These are phyloP conservation scores for Austrofundulus limnaeus DNA, from an alignment of 2,113 vertebrate genomes.

Conservation along the genomic window DNA sequence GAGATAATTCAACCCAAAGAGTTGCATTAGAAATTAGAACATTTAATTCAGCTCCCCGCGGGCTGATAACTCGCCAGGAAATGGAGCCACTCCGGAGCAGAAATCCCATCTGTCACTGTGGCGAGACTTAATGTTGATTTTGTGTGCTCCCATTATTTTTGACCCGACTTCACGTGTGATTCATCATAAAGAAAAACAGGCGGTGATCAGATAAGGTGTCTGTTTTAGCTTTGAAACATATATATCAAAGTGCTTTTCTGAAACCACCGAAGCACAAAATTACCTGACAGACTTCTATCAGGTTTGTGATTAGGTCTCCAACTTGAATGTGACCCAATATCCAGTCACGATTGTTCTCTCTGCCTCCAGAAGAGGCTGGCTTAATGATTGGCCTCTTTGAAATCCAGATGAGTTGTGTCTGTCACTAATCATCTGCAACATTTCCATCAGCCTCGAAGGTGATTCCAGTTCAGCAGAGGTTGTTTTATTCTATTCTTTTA, in stretches of 20 bases:
- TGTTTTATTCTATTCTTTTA: too few relatives aligned
- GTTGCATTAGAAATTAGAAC: slow-evolving; percentile 45
- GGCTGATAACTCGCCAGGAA: slow-evolving; percentile 47
- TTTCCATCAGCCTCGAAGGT: slow-evolving; percentile 26
- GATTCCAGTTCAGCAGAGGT: too few relatives aligned
- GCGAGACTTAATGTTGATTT: slow-evolving; percentile 47
- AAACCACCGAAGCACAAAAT: slow-evolving; percentile 59
- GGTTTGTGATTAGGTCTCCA: slow-evolving; percentile 54
- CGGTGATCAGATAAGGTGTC: slow-evolving; percentile 59
- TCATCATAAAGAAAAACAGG: slow-evolving; percentile 45
- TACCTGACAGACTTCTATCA: slow-evolving; percentile 57
- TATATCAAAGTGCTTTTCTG: slow-evolving; percentile 58
- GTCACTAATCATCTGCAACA: slow-evolving; percentile 41
- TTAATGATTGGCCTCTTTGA: slow-evolving; percentile 40
- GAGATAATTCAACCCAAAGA: slow-evolving; percentile 28
- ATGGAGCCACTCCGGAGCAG: slow-evolving; percentile 34
- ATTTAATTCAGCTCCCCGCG: slow-evolving; percentile 52
- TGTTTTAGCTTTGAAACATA: slow-evolving; percentile 51
- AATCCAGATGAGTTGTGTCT: slow-evolving; percentile 46
- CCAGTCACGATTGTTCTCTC: slow-evolving; percentile 40
- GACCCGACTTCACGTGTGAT: slow-evolving; percentile 50
- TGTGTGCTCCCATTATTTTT: slow-evolving; percentile 49
- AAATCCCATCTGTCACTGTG: slow-evolving; percentile 46
- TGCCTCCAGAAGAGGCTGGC: slow-evolving; percentile 2
- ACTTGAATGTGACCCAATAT: slow-evolving; percentile 48